Evolutionary conservation across 2,888 invertebrate genomes (phyloP), one percentile per base, ranked within the genome.

Genomic region (Acronicta psi): DNA sequence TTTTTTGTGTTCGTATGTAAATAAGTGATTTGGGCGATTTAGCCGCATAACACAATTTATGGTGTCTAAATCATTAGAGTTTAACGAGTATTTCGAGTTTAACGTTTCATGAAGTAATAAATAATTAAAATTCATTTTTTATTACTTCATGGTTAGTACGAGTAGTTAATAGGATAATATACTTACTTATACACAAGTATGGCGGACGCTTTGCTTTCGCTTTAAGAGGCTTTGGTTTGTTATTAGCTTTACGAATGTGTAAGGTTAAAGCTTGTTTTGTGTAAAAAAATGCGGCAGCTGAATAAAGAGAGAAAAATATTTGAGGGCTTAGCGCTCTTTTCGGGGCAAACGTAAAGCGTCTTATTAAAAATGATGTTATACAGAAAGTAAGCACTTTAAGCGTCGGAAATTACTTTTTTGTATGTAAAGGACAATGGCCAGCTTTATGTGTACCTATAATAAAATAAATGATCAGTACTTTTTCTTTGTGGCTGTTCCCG

Each of bases 311-410:
- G 60, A 76, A 75, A 83, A 76, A 77, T 76, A 81, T 80, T 77
- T 55, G 57, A 66, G 60, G 71, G 75, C 79, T 81, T 80, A 72
- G 73, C 67, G 77, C 73, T 75, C 75, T 74, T 77, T 72, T 66
- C 69, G 62, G 68, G 62, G 73, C 68, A 71, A 72, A 73, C 64
- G 68, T 70, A 65, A 76, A 78, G 77, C 73, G 75, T 80, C 77
- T 80, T 84, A 84, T 84, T 82, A 81, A 83, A 80, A 81, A 74
- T 80, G 77, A 78, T 80, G 77, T 73, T 74, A 73, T 71, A 76
- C 75, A 73, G 64, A 77, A 78, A 76, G 73, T 74, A 67, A 67
- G 72, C 65, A 77, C 79, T 77, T 71, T 74, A 67, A 67, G 70
- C 68, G 67, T 64, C 56, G 65, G 59, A 66, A 66, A 53, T 41